Evolutionary conservation across 2,888 invertebrate genomes (phyloP).

Genomic region (Cheilosia scutellata): DNA sequence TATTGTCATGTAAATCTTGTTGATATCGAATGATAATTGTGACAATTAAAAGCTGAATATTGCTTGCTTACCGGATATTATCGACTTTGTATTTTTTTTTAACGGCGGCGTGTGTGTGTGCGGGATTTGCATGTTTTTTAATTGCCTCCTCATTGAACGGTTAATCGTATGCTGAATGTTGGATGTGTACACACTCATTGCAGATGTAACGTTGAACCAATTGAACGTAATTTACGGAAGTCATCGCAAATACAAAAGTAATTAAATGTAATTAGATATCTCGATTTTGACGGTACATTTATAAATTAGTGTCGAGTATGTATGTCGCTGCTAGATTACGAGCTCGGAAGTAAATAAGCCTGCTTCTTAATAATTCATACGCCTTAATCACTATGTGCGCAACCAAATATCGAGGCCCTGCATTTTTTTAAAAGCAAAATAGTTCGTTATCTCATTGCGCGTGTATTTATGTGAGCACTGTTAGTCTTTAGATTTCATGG

Average conservation of each 20-base stretch:
- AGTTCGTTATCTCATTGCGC: no score
- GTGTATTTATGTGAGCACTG: no score
- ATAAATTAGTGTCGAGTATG: no score
- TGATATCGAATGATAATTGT: constrained; percentile 76
- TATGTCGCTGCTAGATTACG: no score
- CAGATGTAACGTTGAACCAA: constrained; percentile 52
- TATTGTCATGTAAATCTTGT: constrained; percentile 78
- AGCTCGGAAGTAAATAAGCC: no score
- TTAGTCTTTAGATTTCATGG: no score
- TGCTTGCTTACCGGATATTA: constrained; percentile 73
- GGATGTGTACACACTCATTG: constrained; percentile 13
- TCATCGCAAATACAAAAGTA: constrained; percentile 69
- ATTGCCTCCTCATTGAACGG: constrained; percentile 73
- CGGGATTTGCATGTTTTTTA: constrained; percentile 14
- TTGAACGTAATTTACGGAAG: constrained; percentile 72
- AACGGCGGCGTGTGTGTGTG: neutral
- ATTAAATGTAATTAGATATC: constrained; percentile 70
- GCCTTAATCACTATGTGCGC: no score
- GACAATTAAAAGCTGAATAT: constrained; percentile 75
- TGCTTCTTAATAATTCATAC: no score
- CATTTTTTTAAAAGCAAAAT: no score
- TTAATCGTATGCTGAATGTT: constrained; percentile 66
- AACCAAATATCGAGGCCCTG: no score
- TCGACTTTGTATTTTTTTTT: constrained; percentile 26
- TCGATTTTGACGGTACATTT: no score